phyloP scores from a whole-genome alignment of 2,113 vertebrate species.

The Daubentonia madagascariensis region DNA sequence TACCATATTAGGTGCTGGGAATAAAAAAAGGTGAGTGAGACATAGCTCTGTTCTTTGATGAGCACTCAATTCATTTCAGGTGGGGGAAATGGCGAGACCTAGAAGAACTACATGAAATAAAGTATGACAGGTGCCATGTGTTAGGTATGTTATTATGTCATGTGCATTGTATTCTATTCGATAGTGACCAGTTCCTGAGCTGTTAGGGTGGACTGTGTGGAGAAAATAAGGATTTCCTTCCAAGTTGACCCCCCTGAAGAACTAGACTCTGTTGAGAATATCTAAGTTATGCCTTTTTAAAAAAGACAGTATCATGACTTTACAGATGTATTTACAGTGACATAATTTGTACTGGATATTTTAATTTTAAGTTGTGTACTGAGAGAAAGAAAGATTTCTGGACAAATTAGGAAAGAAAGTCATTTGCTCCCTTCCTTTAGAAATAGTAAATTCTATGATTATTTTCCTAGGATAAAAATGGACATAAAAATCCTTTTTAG shows the following conservation, averaged over 20 bases:
- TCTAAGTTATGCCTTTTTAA: background rate
- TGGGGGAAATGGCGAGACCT: background rate
- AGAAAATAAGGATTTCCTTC: background rate
- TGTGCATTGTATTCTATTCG: background rate
- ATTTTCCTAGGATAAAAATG: background rate
- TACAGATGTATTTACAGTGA: background rate
- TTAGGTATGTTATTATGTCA: background rate
- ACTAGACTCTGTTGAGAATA: background rate
- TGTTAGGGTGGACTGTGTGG: background rate
- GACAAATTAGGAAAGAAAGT: background rate
- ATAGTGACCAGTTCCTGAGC: background rate
- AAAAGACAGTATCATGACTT: background rate
- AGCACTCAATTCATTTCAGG: background rate
- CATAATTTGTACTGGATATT: background rate
- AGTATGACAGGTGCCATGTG: background rate
- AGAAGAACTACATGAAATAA: background rate
- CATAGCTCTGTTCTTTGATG: background rate
- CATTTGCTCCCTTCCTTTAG: background rate
- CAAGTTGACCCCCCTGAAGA: background rate
- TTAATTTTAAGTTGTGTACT: background rate
- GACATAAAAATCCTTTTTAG: background rate
- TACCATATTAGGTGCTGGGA: background rate
- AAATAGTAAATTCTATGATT: background rate
- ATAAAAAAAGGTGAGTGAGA: background rate
- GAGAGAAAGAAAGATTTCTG: background rate